phyloP scores from a whole-genome alignment of 1,140 invertebrate genomes.

The Eriosoma lanigerum region DNA sequence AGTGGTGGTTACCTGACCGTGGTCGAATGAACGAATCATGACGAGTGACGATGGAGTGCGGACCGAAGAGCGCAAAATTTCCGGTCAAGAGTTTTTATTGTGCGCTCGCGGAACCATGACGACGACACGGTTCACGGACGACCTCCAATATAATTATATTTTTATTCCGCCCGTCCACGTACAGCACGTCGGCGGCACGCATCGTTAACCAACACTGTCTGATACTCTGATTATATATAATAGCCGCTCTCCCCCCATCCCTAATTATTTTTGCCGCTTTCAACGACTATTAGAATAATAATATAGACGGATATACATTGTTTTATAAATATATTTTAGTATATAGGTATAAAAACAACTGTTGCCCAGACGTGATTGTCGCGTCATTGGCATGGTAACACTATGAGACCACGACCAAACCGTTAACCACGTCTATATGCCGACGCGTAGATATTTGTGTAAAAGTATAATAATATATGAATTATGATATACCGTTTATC shows the following conservation, averaged over 20 bases:
- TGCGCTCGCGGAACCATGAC: slow-evolving; percentile 35
- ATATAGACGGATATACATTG: no score
- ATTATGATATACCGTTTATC: no score
- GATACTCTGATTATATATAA: background rate
- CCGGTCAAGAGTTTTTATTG: slow-evolving; percentile 40
- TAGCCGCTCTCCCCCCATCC: background rate
- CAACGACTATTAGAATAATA: no score
- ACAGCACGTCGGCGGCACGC: background rate
- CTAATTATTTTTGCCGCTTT: no score
- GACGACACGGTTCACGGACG: slow-evolving; percentile 38
- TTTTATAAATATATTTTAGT: no score
- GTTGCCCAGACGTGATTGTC: slow-evolving; percentile 2
- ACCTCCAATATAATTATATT: background rate
- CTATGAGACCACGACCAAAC: background rate
- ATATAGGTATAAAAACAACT: slow-evolving; percentile 15
- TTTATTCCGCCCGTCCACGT: background rate
- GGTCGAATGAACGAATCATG: background rate
- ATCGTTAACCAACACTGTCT: background rate
- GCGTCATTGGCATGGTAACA: slow-evolving; percentile 7
- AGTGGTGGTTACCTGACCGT: no score
- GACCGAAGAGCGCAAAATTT: slow-evolving; percentile 26
- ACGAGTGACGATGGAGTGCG: background rate
- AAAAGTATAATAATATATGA: no score
- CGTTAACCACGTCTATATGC: background rate
- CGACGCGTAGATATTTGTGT: no score